These are phyloP conservation scores for Conus ventricosus DNA, from an alignment of 1,140 invertebrate species.

Conservation along the genomic window DNA sequence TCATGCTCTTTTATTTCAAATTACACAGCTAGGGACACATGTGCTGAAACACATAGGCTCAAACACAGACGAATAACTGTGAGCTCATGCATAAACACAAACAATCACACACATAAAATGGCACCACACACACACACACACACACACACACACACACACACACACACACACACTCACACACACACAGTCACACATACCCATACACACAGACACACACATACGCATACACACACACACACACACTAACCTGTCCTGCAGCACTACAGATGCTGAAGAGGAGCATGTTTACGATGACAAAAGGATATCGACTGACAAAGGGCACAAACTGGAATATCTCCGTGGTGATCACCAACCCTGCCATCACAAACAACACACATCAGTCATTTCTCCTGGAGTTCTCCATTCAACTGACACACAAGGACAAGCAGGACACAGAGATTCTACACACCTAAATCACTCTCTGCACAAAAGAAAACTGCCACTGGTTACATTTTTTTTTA, in stretches of 20 bases:
- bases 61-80: not conserved
- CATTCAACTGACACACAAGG: no score
- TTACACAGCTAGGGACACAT: no score
- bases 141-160: not conserved
- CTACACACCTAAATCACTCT: no score
- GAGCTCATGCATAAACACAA: not conserved
- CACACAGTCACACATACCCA: not conserved
- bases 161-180: not conserved
- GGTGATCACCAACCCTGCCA: conserved; percentile 83
- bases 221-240: not conserved
- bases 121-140: no score
- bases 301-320: conserved; percentile 87
- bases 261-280: conserved; percentile 86
- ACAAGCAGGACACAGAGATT: no score
- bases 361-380: conserved; percentile 47
- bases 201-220: not conserved
- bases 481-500: no score
- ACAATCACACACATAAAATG: not conserved
- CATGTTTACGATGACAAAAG: conserved; percentile 85
- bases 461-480: no score
- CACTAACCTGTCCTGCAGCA: conserved; percentile 88
- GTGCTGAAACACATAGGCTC: not conserved
- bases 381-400: no score
- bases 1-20: no score
- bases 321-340: conserved; percentile 91